Conservation (phyloP, 2,797 vertebrate species). For the Gallinago stenura region DNA sequence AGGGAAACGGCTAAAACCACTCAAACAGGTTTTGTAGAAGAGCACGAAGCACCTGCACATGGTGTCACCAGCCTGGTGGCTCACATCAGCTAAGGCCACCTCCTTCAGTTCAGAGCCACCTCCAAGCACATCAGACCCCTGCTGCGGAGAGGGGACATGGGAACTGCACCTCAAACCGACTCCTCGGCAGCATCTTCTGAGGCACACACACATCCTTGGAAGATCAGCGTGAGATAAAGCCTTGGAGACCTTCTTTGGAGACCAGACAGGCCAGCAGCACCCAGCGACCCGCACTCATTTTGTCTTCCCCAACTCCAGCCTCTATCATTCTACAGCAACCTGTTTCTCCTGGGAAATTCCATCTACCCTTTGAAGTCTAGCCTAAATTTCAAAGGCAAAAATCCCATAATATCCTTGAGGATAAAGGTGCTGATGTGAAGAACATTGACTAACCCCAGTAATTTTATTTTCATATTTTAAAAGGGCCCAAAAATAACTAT, state of each 20-base stretch:
- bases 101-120: background rate
- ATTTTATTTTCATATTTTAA: slow-evolving; percentile 62
- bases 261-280: background rate
- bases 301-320: background rate
- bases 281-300: rapidly evolving
- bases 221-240: background rate
- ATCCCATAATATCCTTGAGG: slow-evolving; percentile 49
- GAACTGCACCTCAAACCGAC: background rate
- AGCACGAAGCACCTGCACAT: background rate
- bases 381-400: slow-evolving; percentile 41
- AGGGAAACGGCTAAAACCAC: background rate
- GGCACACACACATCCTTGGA: rapidly evolving
- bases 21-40: background rate
- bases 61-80: background rate
- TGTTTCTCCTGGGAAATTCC: background rate
- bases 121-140: background rate
- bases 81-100: background rate
- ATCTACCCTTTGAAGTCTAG: slow-evolving; percentile 24
- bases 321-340: background rate
- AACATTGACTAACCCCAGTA: slow-evolving; percentile 20
- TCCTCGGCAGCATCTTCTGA: background rate
- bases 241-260: background rate
- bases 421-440: slow-evolving; percentile 48
- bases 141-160: background rate
- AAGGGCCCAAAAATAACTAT: slow-evolving; percentile 58